Conservation (phyloP, 2,888 invertebrate species). For the Microctonus brassicae region DNA sequence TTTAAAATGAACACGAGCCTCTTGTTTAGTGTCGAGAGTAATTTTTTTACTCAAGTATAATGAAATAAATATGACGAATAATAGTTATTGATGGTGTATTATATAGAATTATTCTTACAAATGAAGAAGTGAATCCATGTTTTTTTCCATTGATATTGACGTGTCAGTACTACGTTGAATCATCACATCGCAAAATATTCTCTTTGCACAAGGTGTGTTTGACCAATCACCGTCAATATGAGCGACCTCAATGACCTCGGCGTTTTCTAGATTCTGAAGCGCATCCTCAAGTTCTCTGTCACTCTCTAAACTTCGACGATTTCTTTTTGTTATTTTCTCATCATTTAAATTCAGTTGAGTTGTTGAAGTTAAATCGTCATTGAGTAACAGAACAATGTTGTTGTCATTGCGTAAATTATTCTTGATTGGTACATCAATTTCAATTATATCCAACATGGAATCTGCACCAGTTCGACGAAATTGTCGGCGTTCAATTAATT, state of each 20-base stretch:
- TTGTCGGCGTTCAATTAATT: constrained; percentile 44
- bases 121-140: constrained; percentile 80
- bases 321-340: constrained; percentile 36
- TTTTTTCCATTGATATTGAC: constrained; percentile 83
- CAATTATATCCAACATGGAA: constrained; percentile 60
- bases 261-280: constrained; percentile 63
- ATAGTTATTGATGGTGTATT: neutral
- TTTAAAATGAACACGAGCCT: neutral
- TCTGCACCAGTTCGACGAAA: constrained; percentile 60
- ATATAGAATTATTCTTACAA: constrained; percentile 77
- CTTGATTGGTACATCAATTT: constrained; percentile 57
- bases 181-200: constrained; percentile 83
- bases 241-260: constrained; percentile 60
- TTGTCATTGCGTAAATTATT: constrained; percentile 42
- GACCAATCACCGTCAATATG: constrained; percentile 75
- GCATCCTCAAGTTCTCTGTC: constrained; percentile 58
- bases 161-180: constrained; percentile 79
- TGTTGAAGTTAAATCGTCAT: constrained; percentile 25
- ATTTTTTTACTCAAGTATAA: neutral
- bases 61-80: neutral
- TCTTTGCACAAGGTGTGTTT: constrained; percentile 83
- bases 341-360: constrained; percentile 20
- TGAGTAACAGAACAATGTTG: constrained; percentile 38
- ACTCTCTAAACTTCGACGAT: constrained; percentile 46
- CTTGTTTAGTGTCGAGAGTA: neutral